Evolutionary conservation across 2,797 vertebrate genomes (phyloP), one percentile per base, ranked within the genome.

Genomic region (Microctenopoma steveboyesi): DNA sequence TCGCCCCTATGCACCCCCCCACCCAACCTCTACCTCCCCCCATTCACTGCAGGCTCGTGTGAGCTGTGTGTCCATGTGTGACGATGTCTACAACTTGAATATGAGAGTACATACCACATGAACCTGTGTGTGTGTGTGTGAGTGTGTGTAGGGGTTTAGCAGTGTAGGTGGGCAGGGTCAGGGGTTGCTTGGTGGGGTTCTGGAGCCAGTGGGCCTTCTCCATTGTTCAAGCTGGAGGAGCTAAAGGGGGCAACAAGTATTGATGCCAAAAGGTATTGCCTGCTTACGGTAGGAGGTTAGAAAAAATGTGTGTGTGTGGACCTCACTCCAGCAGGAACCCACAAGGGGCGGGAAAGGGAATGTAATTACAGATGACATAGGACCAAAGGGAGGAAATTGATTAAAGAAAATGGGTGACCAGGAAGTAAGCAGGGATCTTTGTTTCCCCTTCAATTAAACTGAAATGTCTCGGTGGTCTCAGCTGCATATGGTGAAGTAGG

Each of bases 321-420:
- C 50, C 52, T 73, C 63, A 45, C 79, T 84, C 69, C 78, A 72
- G 62, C 73, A 83, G 74, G 76, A 81, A 65, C 78, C 76, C 78
- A 79, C 58, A 63, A 72, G 83, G 74, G 88, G 85, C 46, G 56
- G 83, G 83, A 80, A 79, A 88, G 64, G 77, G 81, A 90, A 88
- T 90, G 88, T 89, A 87, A 92, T 93, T 89, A 90, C 85, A 90
- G 78, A 91, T 87, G 86, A 92, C 87, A 88, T 83, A 89, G 76
- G 79, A 88, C 88, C 86, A 91, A 91, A 89, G 88, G 78, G 81
- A 89, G 89, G 88, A 91, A 89, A 93, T 90, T 91, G 90, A 92
- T 93, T 86, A 87, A 90, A 92, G 89, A 88, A 91, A 92, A 90
- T 84, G 86, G 86, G 79, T 82, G 89, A 88, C 84, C 83, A 85